Evolutionary conservation across 2,888 invertebrate species (phyloP), one percentile per base, ranked within the genome.

Genomic region (Tridacna gigas): DNA sequence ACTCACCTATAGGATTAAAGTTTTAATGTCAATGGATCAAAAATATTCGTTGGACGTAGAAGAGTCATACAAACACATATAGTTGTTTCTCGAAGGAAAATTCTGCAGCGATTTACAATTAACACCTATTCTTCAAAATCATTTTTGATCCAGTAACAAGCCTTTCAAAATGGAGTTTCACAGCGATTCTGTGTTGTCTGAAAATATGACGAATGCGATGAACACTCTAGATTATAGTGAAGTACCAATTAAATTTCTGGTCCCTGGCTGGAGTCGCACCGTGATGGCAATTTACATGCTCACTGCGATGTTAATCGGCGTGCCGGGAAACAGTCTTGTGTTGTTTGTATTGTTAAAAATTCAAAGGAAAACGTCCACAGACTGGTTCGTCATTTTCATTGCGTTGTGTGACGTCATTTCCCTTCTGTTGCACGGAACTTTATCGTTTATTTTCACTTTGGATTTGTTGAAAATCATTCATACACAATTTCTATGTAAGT

Each of bases 361-460:
- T 0, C 37, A 37, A 20, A 37, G 28, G 45, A 37, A 37, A 45
- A 45, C 67, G 67, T 67, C 67, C 20, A 67, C 67, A 67, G 67
- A 67, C 37, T 67, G 67, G 67, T 67, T 67, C 45, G 67, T 67
- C 18, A 67, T 67, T n/a, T 67, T 45, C 22, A 67, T 67, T 45
- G 28, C 67, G 4, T 13, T 67, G 7, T 37, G 37, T 20, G 67
- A 67, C 67, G n/a, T 67, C 15, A 67, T 67, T 26, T 67, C 67
- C 26, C 45, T 67, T 9, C n/a, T 45, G n/a, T 7, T 67, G 12
- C 37, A 37, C 37, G 67, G 67, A n/a, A 26, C 67, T 20, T 15
- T 37, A n/a, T 37, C 37, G 4, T 0, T 18, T 37, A 37, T 37
- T 7, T 20, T 37, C 7, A 67, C 37, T 45, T 37, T 45, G 20